These are phyloP conservation scores for Chaetodon auriga DNA, from an alignment of 2,113 vertebrate species.

Conservation along the genomic window DNA sequence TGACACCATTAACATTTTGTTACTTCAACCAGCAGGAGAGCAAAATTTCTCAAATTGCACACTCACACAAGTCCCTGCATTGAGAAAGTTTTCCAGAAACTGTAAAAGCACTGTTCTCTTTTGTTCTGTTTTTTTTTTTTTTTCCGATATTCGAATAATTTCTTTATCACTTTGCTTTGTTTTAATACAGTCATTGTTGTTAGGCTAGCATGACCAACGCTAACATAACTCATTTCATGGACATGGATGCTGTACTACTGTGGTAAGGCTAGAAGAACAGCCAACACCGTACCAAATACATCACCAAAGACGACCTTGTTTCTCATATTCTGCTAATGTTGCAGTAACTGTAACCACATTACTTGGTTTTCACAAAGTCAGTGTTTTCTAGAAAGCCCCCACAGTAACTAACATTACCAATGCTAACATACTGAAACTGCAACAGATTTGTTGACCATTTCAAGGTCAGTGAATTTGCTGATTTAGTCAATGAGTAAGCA, in stretches of 20 bases:
- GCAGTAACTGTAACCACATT: too few relatives aligned
- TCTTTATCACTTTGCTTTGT: neutral
- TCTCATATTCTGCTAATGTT: too few relatives aligned
- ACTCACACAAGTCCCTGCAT: neutral
- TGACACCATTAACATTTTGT: constrained; percentile 8
- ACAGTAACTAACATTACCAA: neutral
- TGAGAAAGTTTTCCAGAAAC: neutral
- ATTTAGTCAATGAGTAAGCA: neutral
- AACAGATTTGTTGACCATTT: neutral
- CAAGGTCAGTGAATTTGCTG: neutral
- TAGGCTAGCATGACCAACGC: neutral
- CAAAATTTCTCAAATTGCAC: too few relatives aligned
- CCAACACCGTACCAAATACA: too few relatives aligned
- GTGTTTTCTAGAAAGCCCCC: too few relatives aligned
- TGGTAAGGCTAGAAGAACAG: too few relatives aligned
- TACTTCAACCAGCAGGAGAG: neutral
- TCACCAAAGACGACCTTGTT: too few relatives aligned
- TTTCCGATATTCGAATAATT: too few relatives aligned
- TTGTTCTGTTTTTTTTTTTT: neutral
- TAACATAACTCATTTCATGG: neutral
- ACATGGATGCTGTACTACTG: neutral
- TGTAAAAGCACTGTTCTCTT: neutral
- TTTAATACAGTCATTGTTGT: neutral
- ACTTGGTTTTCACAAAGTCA: too few relatives aligned
- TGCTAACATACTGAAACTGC: neutral